Base-by-base conservation (phyloP, 2,888 invertebrate genomes). In the Meganola albula region DNA sequence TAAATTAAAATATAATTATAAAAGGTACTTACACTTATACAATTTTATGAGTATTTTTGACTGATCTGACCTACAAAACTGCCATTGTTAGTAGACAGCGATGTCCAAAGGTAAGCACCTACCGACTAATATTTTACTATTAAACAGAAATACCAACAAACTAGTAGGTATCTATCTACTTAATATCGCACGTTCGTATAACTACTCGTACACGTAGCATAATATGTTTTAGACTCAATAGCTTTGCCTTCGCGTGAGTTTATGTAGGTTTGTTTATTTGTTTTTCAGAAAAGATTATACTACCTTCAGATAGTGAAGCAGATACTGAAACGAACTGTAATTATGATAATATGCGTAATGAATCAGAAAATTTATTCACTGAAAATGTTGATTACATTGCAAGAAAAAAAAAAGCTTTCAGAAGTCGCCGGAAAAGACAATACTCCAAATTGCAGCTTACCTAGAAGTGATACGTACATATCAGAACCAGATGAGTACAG, bases 61-160 rank as follows among this genome's bases (percentile, higher is more conserved):
- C 21, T 21, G 21, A 21, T 21, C 22, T 22, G 22, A 22, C 22
- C 22, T 10, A 2, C 22, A 22, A 22, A n/a, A n/a, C n/a, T n/a
- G n/a, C n/a, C n/a, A 22, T 22, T 22, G 22, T 22, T 22, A 22
- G n/a, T 22, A 6, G 22, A 22, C 22, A n/a, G 22, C 22, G 22
- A 22, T 22, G 22, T 22, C 22, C 22, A 22, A 22, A 22, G 22
- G 22, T 22, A 22, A 22, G 22, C 22, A 22, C 22, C 22, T 22
- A 22, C 22, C 22, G 22, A 5, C 22, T 22, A 22, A 22, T 22
- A 22, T 22, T 22, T 22, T n/a, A 22, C 22, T n/a, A 22, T 6
- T 22, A 22, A 22, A 22, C 22, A 22, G 22, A 22, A 22, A 22
- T 22, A 22, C 22, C 10, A 8, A 22, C 22, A 22, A 22, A 22